Percentiles rank a stretch among this genome's conserved stretches.
These are phyloP conservation scores for Papilio aristodemus DNA, from an alignment of 1,140 invertebrate genomes.

Conservation along the genomic window DNA sequence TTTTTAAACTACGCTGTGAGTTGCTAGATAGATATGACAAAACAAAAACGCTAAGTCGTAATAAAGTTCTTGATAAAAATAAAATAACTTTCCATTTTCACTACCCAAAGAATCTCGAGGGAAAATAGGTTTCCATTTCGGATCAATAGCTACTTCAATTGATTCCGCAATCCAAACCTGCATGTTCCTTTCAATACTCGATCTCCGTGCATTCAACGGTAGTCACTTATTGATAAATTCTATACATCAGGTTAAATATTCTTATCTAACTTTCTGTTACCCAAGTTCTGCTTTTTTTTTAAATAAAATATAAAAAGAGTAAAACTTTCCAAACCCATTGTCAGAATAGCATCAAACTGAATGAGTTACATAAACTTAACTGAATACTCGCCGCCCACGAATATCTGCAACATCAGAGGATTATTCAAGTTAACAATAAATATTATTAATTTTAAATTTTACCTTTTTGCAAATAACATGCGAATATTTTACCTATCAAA, in stretches of 20 bases:
- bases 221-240: neutral
- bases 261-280: neutral
- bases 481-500: no score
- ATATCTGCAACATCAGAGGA: no score
- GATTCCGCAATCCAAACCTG: neutral
- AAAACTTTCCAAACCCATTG: no score
- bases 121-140: neutral
- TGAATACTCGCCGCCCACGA: no score
- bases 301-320: no score
- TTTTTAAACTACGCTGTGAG: neutral
- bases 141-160: conserved; percentile 3
- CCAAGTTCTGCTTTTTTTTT: no score
- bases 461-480: no score
- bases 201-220: neutral
- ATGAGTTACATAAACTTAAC: no score
- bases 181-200: neutral
- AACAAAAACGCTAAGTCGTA: neutral
- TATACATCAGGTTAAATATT: neutral
- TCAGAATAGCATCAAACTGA: no score
- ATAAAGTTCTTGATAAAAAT: neutral
- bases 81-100: neutral
- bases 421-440: no score
- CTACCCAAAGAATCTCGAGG: neutral
- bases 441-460: no score
- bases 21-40: neutral